Base-by-base conservation (phyloP, 2,888 invertebrate genomes). In the Cyaniris semiargus region DNA sequence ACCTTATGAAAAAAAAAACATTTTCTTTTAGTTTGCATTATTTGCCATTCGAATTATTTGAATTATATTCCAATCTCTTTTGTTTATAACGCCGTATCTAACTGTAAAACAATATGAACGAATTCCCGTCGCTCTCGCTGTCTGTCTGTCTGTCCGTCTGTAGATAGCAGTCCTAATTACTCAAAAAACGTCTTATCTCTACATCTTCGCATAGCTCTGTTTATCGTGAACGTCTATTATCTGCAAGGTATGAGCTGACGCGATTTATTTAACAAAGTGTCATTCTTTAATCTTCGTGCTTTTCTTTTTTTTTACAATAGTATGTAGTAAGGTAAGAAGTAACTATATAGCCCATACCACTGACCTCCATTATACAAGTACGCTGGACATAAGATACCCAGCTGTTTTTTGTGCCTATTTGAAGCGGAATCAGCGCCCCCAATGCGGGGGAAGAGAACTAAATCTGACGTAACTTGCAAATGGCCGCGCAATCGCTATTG, bases 151-250 rank as follows among this genome's bases (percentile, higher is more conserved):
- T 10, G 60, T 60, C 60, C 60, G 60, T 60, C 66, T 66, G 66
- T 31, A 66, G 66, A 66, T 66, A 66, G 66, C 71, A 79, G 79
- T 82, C 82, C 86, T 89, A 88, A 88, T 89, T 88, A 88, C 85
- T 84, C 81, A 86, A 74, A 88, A 88, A 86, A 86, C 83, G 84
- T 81, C 78, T 83, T 88, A 88, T 88, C 88, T 86, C 76, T 79
- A 80, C 79, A 81, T 81, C 82, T 87, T 88, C 86, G 80, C 81
- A 83, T 84, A 82, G 82, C 81, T 81, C 80, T 83, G 82, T 85
- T 85, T 83, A 85, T 84, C 81, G 83, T 84, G 85, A 79, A 60
- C 53, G 48, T 75, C 77, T 79, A 27, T 18, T n/a, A 21, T 81
- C 81, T 75, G 0, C 53, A 81, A 81, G 75, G 76, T n/a, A 83